Base-by-base conservation (phyloP, 2,113 vertebrate species). In the Osmerus eperlanus region DNA sequence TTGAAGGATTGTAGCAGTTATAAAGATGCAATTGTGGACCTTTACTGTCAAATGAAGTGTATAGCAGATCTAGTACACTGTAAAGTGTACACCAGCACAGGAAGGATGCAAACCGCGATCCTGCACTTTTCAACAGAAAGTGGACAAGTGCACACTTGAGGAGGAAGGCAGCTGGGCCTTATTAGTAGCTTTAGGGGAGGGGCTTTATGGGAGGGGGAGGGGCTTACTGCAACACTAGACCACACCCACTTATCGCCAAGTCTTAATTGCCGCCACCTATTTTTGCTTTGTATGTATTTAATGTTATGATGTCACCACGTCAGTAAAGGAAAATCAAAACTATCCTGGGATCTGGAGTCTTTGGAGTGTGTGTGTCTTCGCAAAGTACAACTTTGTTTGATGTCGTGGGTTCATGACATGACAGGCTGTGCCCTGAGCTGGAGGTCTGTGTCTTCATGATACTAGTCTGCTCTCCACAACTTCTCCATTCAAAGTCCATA, bases 271-370 rank as follows among this genome's bases (percentile, higher is more conserved):
- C n/a, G 5, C 32, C 28, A 61, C 55, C 55, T 47, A 19, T 13
- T 54, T 36, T 19, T 64, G 73, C 78, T 77, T 80, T 77, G 52
- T 78, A 72, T 83, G 68, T 83, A 59, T 74, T 74, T 78, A 47
- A 47, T 83, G 64, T 77, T 54, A 68, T 56, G 54, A 56, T 56
- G 54, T 56, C 25, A 51, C 65, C 41, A 64, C 69, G 23, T 74
- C 64, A 74, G 77, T 72, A 77, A 81, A 78, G 11, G 4, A 71
- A 59, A 73, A 78, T 63, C 62, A 21, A 65, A 36, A 55, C 53
- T 7, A 18, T 47, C n/a, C 41, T 21, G 55, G 19, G 23, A 32
- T 53, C 18, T n/a, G 19, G 14, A 16, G 64, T 21, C n/a, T 65
- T 51, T 65, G 16, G 41, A 0, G 9, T 47, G 41, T 47, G 41